phyloP scores from a whole-genome alignment of 2,113 vertebrate genomes.

The Hydropotes inermis region DNA sequence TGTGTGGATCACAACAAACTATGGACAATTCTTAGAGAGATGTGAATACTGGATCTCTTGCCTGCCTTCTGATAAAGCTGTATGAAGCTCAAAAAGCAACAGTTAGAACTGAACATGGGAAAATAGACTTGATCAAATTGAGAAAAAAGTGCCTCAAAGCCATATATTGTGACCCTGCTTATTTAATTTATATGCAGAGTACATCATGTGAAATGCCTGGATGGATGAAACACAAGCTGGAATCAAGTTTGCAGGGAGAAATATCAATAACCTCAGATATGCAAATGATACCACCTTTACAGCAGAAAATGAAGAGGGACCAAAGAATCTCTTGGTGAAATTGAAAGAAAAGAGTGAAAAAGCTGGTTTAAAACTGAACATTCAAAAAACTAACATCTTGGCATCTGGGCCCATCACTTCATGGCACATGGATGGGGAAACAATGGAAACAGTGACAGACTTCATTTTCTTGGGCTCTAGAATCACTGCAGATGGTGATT shows the following conservation, averaged over 20 bases:
- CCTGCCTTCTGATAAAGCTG: background rate
- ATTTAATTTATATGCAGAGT: background rate
- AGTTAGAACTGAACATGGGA: background rate
- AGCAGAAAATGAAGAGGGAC: background rate
- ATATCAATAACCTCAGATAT: background rate
- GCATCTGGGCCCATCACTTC: too few relatives aligned
- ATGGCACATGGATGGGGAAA: too few relatives aligned
- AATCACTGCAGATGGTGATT: too few relatives aligned
- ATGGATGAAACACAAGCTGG: background rate
- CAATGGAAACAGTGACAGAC: too few relatives aligned
- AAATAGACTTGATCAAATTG: background rate
- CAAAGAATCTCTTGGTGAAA: background rate
- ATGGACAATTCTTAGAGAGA: background rate
- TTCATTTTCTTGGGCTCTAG: too few relatives aligned
- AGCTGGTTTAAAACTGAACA: background rate
- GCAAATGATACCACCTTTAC: background rate
- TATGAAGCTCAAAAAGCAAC: background rate
- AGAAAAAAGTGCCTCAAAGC: background rate
- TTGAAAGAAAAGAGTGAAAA: background rate
- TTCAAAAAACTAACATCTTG: background rate
- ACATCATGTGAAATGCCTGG: background rate
- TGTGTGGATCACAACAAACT: background rate
- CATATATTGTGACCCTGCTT: background rate
- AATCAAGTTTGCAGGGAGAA: background rate
- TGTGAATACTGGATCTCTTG: background rate